Evolutionary conservation across 2,888 invertebrate species (phyloP), one percentile per base, ranked within the genome.

Genomic region (Hirtodrosophila duncani): DNA sequence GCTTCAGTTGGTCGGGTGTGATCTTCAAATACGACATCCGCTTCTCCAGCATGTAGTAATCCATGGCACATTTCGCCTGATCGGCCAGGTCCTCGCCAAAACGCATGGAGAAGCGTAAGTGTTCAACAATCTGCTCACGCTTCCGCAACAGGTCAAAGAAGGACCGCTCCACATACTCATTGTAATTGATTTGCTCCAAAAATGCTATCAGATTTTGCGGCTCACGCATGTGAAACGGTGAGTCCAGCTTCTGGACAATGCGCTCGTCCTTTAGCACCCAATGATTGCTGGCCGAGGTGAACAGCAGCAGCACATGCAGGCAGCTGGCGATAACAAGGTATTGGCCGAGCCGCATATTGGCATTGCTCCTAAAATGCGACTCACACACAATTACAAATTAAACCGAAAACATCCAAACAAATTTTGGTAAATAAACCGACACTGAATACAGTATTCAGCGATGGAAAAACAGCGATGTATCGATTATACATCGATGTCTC

Each of bases 141-240:
- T 86, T 84, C 2, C 82, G 72, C 29, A 84, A 46, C 39, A 87
- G 50, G 42, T 85, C 82, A 23, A 79, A 49, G 45, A 83, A 85
- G 6, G 84, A 82, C 2, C 67, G 64, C 53, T 85, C 85, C 9
- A 86, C 83, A 30, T 82, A 75, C 37, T 86, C 85, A 66, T 83
- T 84, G 53, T 85, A 83, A 10, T 79, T 81, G 31, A 84, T 85
- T 69, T 87, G 87, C 38, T 85, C 82, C 2, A 87, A 55, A 41
- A 87, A 87, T 17, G 83, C 83, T 6, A 83, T 65, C 4, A 87
- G 46, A 61, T 87, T 86, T 10, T 83, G 68, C 2, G 87, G 84
- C 42, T 86, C 83, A 2, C 84, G 75, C 71, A 87, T 67, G 37
- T 83, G 83, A 48, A 86, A 87, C 1, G 86, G 86, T 0, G 87